Evolutionary conservation across 2,888 invertebrate species (phyloP), one percentile per base, ranked within the genome.

Genomic region (Chloroclysta siterata): DNA sequence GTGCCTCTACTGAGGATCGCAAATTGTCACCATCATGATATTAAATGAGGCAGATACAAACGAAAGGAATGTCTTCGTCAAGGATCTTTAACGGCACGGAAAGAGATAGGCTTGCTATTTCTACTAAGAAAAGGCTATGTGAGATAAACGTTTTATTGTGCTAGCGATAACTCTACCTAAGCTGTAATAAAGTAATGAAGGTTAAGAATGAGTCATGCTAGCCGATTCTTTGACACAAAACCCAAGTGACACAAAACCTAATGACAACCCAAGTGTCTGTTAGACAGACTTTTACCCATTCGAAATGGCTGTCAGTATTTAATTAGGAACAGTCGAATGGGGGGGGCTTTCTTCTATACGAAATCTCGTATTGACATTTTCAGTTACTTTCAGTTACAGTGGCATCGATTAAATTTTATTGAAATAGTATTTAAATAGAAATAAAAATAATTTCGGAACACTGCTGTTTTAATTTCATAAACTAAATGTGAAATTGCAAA

Each of bases 141-240:
- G 22, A 15, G 47, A 54, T 58, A 46, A 48, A 61, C 29, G 17
- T 54, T 60, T 42, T 29, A 59, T 22, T 68, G 57, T 52, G 65
- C 28, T 52, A 56, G 56, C 54, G 59, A 63, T 62, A 57, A 57
- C n/a, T 64, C 51, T 55, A 39, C 36, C 33, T 39, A 60, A 47
- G 17, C 39, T 58, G 46, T 33, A 50, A 56, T 39, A 55, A 60
- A 52, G 14, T 46, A 55, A 15, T 51, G 29, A 46, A 56, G 62
- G 56, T 41, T 56, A 36, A 2, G 4, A 39, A 41, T 53, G 46
- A 46, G 39, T 56, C 56, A 61, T 4, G 1, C 7, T 10, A 50
- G 14, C 8, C 11, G 4, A 46, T 42, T 29, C 33, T 33, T 14
- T 14, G 4, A 33, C 50, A 50, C 44, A 14, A 44, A 44, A 44